These are phyloP conservation scores for Sphyrna mokarran DNA, from an alignment of 2,113 vertebrate genomes.

Conservation along the genomic window DNA sequence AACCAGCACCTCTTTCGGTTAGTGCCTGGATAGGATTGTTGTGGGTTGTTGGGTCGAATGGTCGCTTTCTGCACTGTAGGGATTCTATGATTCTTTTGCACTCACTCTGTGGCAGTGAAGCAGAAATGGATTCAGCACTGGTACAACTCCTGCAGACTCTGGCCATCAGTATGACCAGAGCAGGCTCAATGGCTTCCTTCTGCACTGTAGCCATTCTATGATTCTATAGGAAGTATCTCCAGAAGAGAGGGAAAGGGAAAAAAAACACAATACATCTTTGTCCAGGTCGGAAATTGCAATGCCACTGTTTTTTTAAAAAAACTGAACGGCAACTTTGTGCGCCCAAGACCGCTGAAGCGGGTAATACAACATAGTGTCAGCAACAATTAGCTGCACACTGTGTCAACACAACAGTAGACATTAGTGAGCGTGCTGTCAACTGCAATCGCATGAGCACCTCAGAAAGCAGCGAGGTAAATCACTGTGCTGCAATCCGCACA, in stretches of 20 bases:
- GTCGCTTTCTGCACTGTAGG: too few species aligned
- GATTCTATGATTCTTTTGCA: neutral
- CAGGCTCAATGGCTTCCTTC: neutral
- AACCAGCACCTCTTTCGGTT: too few species aligned
- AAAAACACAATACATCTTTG: neutral
- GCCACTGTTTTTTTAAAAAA: neutral
- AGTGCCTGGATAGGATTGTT: too few species aligned
- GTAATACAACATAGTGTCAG: too few species aligned
- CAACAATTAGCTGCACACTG: neutral
- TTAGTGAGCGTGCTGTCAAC: neutral
- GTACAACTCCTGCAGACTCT: neutral
- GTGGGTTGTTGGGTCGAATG: too few species aligned
- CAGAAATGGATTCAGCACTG: neutral
- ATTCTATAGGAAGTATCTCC: neutral
- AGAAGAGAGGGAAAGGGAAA: neutral
- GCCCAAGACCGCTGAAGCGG: neutral
- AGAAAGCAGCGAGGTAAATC: neutral
- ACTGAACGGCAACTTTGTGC: neutral
- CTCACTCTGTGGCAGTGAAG: neutral
- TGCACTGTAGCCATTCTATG: too few species aligned
- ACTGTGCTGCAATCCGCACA: neutral
- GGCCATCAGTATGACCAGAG: neutral
- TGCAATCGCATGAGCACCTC: neutral
- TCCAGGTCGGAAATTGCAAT: neutral
- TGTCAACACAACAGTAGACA: neutral